phyloP scores from a whole-genome alignment of 2,888 invertebrate genomes.

The Blomia tropicalis region DNA sequence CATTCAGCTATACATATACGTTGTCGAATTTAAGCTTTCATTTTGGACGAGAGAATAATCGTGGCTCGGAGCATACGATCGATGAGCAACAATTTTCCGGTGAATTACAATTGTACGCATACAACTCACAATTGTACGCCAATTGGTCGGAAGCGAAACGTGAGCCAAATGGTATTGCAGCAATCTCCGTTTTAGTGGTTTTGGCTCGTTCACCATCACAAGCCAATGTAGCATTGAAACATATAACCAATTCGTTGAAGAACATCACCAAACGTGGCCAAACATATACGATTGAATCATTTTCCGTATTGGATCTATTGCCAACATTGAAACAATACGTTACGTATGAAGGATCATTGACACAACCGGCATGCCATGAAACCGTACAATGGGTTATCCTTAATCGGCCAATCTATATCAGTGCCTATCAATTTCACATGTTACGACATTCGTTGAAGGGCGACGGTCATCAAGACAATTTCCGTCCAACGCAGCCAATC shows the following conservation, averaged over 20 bases:
- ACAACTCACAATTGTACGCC: conserved; percentile 88
- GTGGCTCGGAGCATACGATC: conserved; percentile 93
- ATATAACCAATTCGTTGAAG: conserved; percentile 76
- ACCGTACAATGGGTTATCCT: conserved; percentile 13
- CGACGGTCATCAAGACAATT: conserved; percentile 79
- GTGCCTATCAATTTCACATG: conserved; percentile 18
- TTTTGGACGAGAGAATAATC: conserved; percentile 66
- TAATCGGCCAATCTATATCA: neutral
- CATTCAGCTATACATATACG: conserved; percentile 82
- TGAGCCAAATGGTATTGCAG: conserved; percentile 84
- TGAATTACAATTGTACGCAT: conserved; percentile 94
- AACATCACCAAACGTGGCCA: conserved; percentile 65
- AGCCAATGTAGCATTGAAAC: conserved; percentile 73
- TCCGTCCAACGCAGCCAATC: conserved; percentile 76
- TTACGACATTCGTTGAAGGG: conserved; percentile 74
- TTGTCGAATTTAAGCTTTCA: conserved; percentile 87
- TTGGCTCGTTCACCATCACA: conserved; percentile 50
- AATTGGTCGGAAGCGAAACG: conserved; percentile 87
- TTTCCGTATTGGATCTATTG: conserved; percentile 69
- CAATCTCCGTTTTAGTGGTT: conserved; percentile 80
- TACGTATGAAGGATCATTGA: conserved; percentile 57
- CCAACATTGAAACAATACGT: conserved; percentile 82
- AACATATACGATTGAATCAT: conserved; percentile 37
- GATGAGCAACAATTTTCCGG: conserved; percentile 90
- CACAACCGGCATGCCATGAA: conserved; percentile 6